Evolutionary conservation across 2,113 vertebrate genomes (phyloP), one percentile per base, ranked within the genome.

Genomic region (Lethenteron reissneri): DNA sequence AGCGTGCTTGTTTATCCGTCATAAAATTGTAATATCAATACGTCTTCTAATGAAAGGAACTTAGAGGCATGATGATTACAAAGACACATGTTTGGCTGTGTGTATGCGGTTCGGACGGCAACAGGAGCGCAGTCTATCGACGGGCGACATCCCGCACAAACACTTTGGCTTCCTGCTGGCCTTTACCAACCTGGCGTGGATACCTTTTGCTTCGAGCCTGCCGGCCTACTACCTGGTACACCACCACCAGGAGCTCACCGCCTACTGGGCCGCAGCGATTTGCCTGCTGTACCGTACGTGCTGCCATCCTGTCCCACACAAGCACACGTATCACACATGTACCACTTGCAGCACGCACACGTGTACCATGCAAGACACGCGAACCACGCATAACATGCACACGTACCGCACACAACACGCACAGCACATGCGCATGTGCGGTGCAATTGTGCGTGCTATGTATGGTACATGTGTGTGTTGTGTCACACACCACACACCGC

Each of bases 121-220:
- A 15, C 71, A 97, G 94, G 92, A 96, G 75, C 87, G 86, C 0
- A 9, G 94, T 74, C 77, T 97, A 76, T 90, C 87, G 12, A 92
- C 89, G 70, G 89, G 94, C 87, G 91, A 97, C 72, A 83, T 99
- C 72, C 83, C 83, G 58, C 84, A 88, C 1, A 90, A 97, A 57
- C 91, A 91, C 2, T 95, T 97, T 77, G 92, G 92, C 15, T 99
- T 92, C 79, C 92, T 97, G 90, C 74, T 96, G 76, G 88, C 84
- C 0, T 96, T 97, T 64, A 90, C 89, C 72, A 88, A 95, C 73
- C 75, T 97, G 77, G 89, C 87, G 71, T 96, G 89, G 89, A 88
- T 99, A 74, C 91, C 92, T 0, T 97, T 97, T 60, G 81, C 84
- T 56, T 97, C 92, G 77, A 90, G 84, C 56, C 76, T 97, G 56